Conservation (phyloP, 2,797 vertebrate species). For the Sebastes itinus region DNA sequence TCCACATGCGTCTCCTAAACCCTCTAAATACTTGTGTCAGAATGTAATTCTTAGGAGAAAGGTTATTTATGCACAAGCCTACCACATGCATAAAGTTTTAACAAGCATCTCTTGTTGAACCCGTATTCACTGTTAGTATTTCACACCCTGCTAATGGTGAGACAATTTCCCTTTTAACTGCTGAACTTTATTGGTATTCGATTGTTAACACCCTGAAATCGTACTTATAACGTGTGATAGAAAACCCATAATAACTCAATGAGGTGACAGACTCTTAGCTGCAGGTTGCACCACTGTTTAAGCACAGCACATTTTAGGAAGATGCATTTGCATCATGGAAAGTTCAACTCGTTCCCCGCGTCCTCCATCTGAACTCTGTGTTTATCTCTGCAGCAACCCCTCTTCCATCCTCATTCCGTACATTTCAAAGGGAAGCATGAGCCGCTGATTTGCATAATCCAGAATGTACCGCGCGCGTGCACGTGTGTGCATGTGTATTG, state of each 20-base stretch:
- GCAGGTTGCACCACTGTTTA: not conserved
- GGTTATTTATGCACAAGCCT: not conserved
- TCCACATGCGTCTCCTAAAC: not conserved
- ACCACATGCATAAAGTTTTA: not conserved
- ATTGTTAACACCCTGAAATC: not conserved
- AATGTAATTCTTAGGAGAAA: not conserved
- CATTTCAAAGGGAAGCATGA: constrained; percentile 76
- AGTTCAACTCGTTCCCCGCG: constrained; percentile 48
- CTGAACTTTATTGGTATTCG: not conserved
- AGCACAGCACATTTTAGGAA: constrained; percentile 25
- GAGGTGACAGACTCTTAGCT: not conserved
- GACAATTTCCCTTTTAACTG: not conserved
- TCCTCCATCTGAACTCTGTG: constrained; percentile 74
- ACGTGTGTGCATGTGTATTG: constrained; percentile 19
- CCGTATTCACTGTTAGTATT: not conserved
- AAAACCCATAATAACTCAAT: not conserved
- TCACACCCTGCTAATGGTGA: not conserved
- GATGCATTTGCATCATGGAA: constrained; percentile 30
- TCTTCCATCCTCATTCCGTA: constrained; percentile 66
- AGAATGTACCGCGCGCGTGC: constrained; percentile 44
- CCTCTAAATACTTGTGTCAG: not conserved
- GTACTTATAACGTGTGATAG: not conserved
- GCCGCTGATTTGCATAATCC: constrained; percentile 79
- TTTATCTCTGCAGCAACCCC: constrained; percentile 70
- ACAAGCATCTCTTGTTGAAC: not conserved